A percentile compares a stretch with the other conserved stretches of the same genome.
phyloP scores from a whole-genome alignment of 2,113 vertebrate species.

The Marcusenius ussheri region DNA sequence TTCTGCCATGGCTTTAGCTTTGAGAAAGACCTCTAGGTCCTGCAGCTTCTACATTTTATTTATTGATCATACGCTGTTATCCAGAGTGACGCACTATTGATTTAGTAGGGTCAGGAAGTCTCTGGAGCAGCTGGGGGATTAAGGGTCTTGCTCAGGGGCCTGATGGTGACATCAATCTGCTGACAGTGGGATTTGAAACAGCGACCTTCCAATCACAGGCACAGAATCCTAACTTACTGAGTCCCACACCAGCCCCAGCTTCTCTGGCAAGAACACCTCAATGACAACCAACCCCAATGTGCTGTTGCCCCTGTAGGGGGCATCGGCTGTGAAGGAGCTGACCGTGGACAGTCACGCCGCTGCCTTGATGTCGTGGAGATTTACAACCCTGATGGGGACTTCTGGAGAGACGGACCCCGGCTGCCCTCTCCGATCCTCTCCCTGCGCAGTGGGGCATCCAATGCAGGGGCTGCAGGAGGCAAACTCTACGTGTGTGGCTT shows the following conservation, averaged over 20 bases:
- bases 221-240: neutral
- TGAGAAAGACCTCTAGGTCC: neutral
- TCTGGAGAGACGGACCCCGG: conserved; percentile 74
- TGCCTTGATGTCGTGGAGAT: conserved; percentile 83
- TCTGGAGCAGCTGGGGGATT: neutral
- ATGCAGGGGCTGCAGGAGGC: conserved; percentile 61
- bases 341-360: conserved; percentile 74
- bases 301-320: conserved; percentile 60
- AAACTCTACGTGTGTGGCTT: conserved; percentile 84
- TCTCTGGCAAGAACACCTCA: neutral
- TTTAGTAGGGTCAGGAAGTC: neutral
- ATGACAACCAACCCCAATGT: neutral
- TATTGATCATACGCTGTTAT: neutral
- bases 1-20: neutral
- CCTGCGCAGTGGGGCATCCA: conserved; percentile 71
- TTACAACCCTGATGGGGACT: conserved; percentile 77
- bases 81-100: neutral
- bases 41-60: neutral
- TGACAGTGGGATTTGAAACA: neutral
- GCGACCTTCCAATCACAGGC: neutral
- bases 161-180: neutral
- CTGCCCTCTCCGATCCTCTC: conserved; percentile 74
- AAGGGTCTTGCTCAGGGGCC: neutral
- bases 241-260: neutral
- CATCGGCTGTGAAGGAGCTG: conserved; percentile 78